These are phyloP conservation scores for Anagrus nilaparvatae DNA, from an alignment of 1,140 invertebrate species.

Conservation along the genomic window DNA sequence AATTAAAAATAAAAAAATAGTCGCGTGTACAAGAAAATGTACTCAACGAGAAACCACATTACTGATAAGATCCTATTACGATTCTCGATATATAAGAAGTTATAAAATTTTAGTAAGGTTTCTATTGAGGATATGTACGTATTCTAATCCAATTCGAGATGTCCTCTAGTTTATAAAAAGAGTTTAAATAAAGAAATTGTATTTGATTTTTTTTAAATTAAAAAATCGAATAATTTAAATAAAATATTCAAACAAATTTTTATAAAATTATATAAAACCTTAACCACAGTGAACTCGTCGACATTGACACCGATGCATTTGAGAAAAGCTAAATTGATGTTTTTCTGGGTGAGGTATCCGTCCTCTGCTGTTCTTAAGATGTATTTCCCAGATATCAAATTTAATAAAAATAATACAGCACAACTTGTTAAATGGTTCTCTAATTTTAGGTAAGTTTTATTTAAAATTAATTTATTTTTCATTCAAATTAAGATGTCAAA, in stretches of 20 bases:
- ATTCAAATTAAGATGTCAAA: neutral
- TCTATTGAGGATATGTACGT: slow-evolving; percentile 42
- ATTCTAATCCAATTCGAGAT: slow-evolving; percentile 43
- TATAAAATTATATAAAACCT: slow-evolving; percentile 38
- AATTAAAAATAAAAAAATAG: too few species aligned
- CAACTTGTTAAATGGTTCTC: slow-evolving; percentile 99
- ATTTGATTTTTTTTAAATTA: neutral
- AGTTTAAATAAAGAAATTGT: too few species aligned
- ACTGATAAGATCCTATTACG: slow-evolving; percentile 41
- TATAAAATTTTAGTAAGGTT: slow-evolving; percentile 41
- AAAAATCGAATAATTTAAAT: neutral
- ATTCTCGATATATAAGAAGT: slow-evolving; percentile 40
- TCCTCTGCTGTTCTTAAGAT: slow-evolving; percentile 97
- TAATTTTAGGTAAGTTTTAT: slow-evolving; percentile 96
- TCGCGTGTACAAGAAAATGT: slow-evolving; percentile 1
- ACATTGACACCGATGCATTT: slow-evolving; percentile 99
- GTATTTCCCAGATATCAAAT: slow-evolving; percentile 99
- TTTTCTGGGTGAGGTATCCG: slow-evolving; percentile 99
- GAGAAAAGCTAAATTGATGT: slow-evolving; percentile 99
- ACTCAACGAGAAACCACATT: slow-evolving; percentile 38
- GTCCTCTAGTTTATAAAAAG: too few species aligned
- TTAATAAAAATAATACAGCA: slow-evolving; percentile 99
- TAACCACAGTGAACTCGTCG: slow-evolving; percentile 78
- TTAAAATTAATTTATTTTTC: neutral
- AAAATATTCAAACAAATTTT: neutral